phyloP scores from a whole-genome alignment of 1,140 invertebrate genomes.

The Choristoneura fumiferana region DNA sequence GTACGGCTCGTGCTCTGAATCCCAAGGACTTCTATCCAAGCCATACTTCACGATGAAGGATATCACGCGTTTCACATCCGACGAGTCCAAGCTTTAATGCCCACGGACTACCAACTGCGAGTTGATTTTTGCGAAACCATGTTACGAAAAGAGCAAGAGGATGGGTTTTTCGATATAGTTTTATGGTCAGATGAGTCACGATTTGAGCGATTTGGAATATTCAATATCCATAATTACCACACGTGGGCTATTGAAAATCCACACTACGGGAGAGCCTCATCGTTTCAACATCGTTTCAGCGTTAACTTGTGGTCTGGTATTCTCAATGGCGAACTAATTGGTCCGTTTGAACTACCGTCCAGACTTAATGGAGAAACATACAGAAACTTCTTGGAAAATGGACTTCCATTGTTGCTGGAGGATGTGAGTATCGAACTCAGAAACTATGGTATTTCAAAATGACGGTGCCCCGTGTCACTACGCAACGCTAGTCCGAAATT shows the following conservation, averaged over 20 bases:
- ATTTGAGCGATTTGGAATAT: constrained; percentile 48
- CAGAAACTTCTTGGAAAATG: constrained; percentile 41
- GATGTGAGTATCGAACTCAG: constrained; percentile 28
- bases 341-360: constrained; percentile 41
- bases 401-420: constrained; percentile 40
- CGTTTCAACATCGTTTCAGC: constrained; percentile 54
- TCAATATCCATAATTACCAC: constrained; percentile 63
- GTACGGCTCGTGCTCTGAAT: background rate
- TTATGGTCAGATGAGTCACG: constrained; percentile 56
- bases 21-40: constrained; percentile 3
- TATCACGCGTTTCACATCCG: constrained; percentile 25
- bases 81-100: constrained; percentile 29
- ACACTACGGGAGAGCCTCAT: constrained; percentile 39
- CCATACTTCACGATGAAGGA: background rate
- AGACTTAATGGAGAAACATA: constrained; percentile 36
- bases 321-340: constrained; percentile 38
- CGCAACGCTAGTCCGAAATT: constrained; percentile 19
- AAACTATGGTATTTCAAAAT: constrained; percentile 23
- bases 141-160: constrained; percentile 25
- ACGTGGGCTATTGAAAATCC: constrained; percentile 59
- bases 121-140: constrained; percentile 31
- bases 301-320: constrained; percentile 53
- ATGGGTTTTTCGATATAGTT: constrained; percentile 45
- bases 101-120: constrained; percentile 25
- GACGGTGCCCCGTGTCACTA: constrained; percentile 44